phyloP scores from a whole-genome alignment of 2,113 vertebrate genomes.

The Geococcyx californianus region DNA sequence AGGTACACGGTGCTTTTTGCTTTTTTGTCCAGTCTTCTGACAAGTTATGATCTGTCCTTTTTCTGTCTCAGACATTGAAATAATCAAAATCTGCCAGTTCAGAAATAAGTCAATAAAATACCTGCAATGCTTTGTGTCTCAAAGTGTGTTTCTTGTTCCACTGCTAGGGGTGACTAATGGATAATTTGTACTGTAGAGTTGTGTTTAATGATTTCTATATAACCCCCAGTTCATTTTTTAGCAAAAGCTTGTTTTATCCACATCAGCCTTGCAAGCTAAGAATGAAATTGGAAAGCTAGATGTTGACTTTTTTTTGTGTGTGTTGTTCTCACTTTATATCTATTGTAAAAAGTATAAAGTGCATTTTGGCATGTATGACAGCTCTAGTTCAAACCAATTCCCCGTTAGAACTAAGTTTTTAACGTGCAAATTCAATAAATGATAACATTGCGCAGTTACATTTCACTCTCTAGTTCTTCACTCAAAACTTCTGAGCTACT shows the following conservation, averaged over 20 bases:
- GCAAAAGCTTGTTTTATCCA: background rate
- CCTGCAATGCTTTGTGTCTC: background rate
- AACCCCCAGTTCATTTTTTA: background rate
- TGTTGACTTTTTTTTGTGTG: rapidly evolving
- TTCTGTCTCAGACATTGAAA: background rate
- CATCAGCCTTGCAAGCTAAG: background rate
- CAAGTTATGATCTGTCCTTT: background rate
- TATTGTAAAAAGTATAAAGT: background rate
- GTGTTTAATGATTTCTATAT: background rate
- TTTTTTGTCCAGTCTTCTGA: background rate
- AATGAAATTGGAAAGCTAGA: background rate
- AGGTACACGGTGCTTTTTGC: rapidly evolving
- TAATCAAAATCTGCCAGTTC: background rate
- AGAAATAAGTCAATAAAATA: background rate
- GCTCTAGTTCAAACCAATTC: background rate
- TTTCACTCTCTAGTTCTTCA: background rate
- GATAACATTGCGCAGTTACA: background rate
- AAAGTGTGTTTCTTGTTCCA: background rate
- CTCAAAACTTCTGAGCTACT: background rate
- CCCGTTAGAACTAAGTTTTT: background rate
- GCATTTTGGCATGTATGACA: background rate
- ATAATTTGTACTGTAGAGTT: background rate
- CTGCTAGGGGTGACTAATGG: background rate
- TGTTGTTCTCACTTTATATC: background rate
- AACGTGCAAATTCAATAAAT: background rate